Base-by-base conservation (phyloP, 1,140 invertebrate species). In the Myzus persicae region DNA sequence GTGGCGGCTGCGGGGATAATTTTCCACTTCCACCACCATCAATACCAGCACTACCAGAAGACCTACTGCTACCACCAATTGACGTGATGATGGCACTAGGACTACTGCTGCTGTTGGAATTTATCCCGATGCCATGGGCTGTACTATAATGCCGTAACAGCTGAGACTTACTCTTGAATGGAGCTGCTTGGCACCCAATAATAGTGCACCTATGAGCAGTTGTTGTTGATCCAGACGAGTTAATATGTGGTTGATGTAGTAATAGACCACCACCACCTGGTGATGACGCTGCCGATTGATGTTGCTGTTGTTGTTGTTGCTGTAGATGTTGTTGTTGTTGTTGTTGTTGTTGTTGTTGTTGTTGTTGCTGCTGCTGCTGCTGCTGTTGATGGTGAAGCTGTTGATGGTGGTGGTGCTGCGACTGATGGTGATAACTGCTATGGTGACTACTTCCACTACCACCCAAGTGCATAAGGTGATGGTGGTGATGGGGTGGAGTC, bases 161-260 rank as follows among this genome's bases (percentile, higher is more conserved):
- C 95, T 99, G 98, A 76, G 98, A 97, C 95, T 99, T 99, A 94
- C 98, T 95, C 95, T 98, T 98, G 95, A 99, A 99, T 95, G 99
- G 98, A 96, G 99, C 99, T 36, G 97, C 97, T 42, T 90, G 89
- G 95, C 98, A 99, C 94, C 97, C 97, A 93, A 97, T 96, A 94
- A 98, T 97, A 94, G 97, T 98, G 96, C 98, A 99, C 94, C 98
- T 97, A 95, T 98, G 97, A 38, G 14, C 26, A 31, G 81, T 84
- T 42, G 81, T 90, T 9, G 89, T n/a, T 67, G 38, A 59, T 59
- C 89, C 54, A 20, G 51, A 90, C 1, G 51, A 90, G 1, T 90
- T 59, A 26, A 90, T 90, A 31, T 90, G 89, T n/a, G 89, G 89
- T 26, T 90, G 89, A 26, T 90, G 89, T 90, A 90, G 18, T 59